A percentile compares a stretch with the other conserved stretches of the same genome.
Conservation (phyloP, 2,797 vertebrate species). For the Cryptoprocta ferox region DNA sequence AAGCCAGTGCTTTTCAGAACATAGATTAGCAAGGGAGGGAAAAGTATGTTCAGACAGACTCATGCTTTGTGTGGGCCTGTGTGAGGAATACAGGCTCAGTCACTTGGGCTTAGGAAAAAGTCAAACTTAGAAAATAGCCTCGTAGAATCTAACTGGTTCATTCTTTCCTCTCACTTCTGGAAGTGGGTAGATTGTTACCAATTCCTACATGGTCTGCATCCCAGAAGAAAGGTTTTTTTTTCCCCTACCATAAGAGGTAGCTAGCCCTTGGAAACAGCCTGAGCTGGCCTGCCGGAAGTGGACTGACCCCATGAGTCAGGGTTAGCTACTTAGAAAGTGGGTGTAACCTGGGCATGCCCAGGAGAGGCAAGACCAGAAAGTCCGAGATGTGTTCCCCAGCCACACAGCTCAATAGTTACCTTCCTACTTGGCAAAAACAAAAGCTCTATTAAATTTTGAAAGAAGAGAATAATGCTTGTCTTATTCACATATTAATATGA, state of each 20-base stretch:
- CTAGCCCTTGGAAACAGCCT: not conserved
- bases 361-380: not conserved
- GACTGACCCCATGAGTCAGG: not conserved
- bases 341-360: no score
- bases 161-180: not conserved
- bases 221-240: not conserved
- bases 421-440: constrained; percentile 61
- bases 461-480: constrained; percentile 71
- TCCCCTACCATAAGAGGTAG: not conserved
- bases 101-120: not conserved
- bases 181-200: not conserved
- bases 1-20: not conserved
- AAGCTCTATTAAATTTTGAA: constrained; percentile 63
- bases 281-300: not conserved
- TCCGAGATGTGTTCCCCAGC: not conserved
- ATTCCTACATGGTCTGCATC: not conserved
- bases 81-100: not conserved
- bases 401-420: not conserved
- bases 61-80: not conserved
- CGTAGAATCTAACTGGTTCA: not conserved
- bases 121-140: not conserved
- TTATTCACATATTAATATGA: constrained; percentile 79
- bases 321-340: not conserved
- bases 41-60: not conserved
- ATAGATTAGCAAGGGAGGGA: not conserved